Evolutionary conservation across 1,140 invertebrate genomes (phyloP), one percentile per base, ranked within the genome.

Genomic region (Conus betulinus): DNA sequence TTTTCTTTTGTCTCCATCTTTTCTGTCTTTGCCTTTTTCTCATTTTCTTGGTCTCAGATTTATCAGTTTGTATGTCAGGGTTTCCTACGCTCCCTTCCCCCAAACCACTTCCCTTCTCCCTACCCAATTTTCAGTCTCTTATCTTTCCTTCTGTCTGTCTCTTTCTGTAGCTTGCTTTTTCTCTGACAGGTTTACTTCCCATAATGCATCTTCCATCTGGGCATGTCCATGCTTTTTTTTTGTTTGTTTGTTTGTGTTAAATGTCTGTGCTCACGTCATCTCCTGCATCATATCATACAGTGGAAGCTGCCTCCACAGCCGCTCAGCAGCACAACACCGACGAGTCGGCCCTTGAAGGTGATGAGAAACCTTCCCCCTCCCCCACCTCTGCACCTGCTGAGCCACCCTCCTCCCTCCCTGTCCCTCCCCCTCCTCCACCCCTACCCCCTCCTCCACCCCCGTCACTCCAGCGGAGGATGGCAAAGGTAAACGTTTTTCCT

Each of bases 401-500:
- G 20, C 67, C 67, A 11, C 67, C 67, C 67, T 71, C 67, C 67
- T 71, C 67, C 67, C 67, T 71, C 67, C 67, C 67, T 71, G 67
- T 71, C 67, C 67, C 67, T 71, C 67, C 67, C 13, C 67, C 67
- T 20, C 67, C 67, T 20, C 67, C 67, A 71, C 67, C 67, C 67
- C 67, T 20, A 71, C 67, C 67, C 67, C 67, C 23, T 71, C 67
- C 20, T 71, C 67, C 67, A 71, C 67, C 67, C 67, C 67, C 20
- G 67, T 71, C 67, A 71, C 67, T 20, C 67, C 67, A 1, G 67
- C 67, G 20, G 67, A 71, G 23, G 67, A 71, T 71, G 67, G 67
- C 67, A 79, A 79, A 79, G 78, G 78, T 79, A 79, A 79, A 71
- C 0, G 23, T 20, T 71, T 71, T 23, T n/a, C 67, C 67, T n/a